Base-by-base conservation (phyloP, 2,888 invertebrate genomes). In the Auanema sp. region DNA sequence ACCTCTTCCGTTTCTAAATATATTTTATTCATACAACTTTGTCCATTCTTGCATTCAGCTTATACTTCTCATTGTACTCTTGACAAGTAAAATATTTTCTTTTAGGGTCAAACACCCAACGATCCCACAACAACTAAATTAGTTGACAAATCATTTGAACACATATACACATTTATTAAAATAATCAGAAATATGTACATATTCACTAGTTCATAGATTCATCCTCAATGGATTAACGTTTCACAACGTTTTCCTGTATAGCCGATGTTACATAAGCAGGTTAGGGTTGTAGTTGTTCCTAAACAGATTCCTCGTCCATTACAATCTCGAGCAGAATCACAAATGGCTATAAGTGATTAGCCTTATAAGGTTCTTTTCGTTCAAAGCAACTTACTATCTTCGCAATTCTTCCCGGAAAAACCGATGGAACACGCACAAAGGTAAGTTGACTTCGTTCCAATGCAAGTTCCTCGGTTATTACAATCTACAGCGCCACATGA, bases 261-360 rank as follows among this genome's bases (percentile, higher is more conserved):
- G 18, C 75, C 75, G 10, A 76, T 63, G 33, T 74, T 75, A 59
- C 78, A 79, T 44, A 79, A 64, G 64, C 80, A 80, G 10, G 76
- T 75, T 58, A 78, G 62, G 3, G 64, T 57, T 5, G 66, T 68
- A 10, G 71, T 69, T 1, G 79, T 79, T 16, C 80, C 80, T 25
- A 80, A 59, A 57, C 80, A 80, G 40, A 77, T 23, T 25, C 80
- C 80, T 33, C 75, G 75, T 5, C 80, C 80, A 51, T 79, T 78
- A 57, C 80, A 80, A 50, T 80, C 79, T n/a, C 76, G 72, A 8
- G 67, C 67, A 12, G 76, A 71, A 55, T 80, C 80, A 23, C 80
- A 80, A 12, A 71, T 66, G 2, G 77, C 79, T 80, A 66, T n/a
- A 60, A 76, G 68, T 5, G n/a, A 42, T 16, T 33, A 50, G 68